Evolutionary conservation across 2,797 vertebrate genomes (phyloP).

Genomic region (Cynopterus sphinx): DNA sequence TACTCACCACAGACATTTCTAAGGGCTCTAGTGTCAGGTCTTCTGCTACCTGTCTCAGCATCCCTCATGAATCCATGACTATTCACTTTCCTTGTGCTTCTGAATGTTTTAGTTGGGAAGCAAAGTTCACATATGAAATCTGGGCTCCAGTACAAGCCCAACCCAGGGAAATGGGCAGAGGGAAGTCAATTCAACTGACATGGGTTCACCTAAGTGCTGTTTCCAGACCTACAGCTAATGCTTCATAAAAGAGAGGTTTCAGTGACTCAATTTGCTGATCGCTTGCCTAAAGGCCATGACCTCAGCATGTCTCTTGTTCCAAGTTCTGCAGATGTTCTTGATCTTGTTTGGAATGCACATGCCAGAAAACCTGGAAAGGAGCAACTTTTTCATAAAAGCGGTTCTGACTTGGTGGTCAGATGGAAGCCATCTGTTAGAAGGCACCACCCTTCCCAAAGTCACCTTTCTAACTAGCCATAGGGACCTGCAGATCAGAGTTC

Average conservation of each 20-base stretch:
- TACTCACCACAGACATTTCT: not conserved
- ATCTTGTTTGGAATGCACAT: constrained; percentile 69
- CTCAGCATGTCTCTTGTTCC: constrained; percentile 65
- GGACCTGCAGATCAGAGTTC: not conserved
- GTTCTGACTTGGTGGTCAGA: constrained; percentile 76
- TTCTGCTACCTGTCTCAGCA: constrained; percentile 12
- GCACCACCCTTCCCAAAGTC: constrained; percentile 47
- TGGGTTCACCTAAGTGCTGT: not conserved
- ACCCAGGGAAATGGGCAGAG: constrained; percentile 31
- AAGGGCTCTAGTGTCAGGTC: not conserved
- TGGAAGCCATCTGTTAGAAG: constrained; percentile 68
- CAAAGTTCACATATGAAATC: not conserved
- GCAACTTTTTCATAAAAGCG: constrained; percentile 62
- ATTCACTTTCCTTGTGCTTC: not conserved
- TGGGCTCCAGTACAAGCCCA: constrained; percentile 34
- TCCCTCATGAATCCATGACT: not conserved
- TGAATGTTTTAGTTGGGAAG: constrained; percentile 28
- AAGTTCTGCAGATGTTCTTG: constrained; percentile 81
- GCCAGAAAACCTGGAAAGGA: constrained; percentile 79
- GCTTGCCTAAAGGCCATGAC: constrained; percentile 78
- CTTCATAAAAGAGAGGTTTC: constrained; percentile 60
- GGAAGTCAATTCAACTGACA: not conserved
- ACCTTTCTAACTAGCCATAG: not conserved
- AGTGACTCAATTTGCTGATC: constrained; percentile 71
- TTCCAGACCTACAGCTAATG: constrained; percentile 68